Percentiles rank a stretch among this genome's conserved stretches.
Conservation (phyloP, 2,888 invertebrate species). For the Cyrtodaria siliqua region DNA sequence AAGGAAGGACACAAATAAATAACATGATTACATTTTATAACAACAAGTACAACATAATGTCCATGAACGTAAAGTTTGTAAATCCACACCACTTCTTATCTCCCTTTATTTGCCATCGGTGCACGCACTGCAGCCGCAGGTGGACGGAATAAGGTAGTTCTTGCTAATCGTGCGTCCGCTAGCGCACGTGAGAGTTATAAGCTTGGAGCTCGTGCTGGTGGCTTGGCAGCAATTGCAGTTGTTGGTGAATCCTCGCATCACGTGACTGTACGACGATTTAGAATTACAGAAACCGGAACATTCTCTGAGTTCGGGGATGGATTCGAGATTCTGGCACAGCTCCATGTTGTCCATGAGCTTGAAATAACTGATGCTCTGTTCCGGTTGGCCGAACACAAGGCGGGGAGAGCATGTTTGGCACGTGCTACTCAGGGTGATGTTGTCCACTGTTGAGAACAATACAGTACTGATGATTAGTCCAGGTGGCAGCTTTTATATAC, state of each 20-base stretch:
- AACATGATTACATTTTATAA: no score
- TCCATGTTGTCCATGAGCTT: conserved; percentile 65
- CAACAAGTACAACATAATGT: no score
- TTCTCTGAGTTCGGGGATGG: conserved; percentile 71
- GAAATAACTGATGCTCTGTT: conserved; percentile 74
- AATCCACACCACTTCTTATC: no score
- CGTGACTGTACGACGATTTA: conserved; percentile 64
- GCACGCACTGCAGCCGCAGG: conserved; percentile 76
- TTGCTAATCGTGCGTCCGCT: conserved; percentile 72
- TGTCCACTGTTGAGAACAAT: no score
- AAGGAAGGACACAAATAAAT: no score
- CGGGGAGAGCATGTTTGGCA: conserved; percentile 73
- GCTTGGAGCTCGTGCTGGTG: conserved; percentile 55
- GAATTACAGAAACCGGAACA: conserved; percentile 79
- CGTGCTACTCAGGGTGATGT: conserved; percentile 32
- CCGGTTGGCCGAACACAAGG: conserved; percentile 68
- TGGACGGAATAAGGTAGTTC: conserved; percentile 68
- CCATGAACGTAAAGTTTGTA: conserved; percentile 8
- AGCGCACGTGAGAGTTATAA: conserved; percentile 69
- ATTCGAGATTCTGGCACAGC: conserved; percentile 70
- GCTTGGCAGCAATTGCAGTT: conserved; percentile 77
- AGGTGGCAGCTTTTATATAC: no score
- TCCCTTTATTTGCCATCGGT: conserved; percentile 56
- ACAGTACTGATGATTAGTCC: no score
- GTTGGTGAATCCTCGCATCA: conserved; percentile 71